Conservation (phyloP, 2,797 vertebrate species). For the Silurus aristotelis region DNA sequence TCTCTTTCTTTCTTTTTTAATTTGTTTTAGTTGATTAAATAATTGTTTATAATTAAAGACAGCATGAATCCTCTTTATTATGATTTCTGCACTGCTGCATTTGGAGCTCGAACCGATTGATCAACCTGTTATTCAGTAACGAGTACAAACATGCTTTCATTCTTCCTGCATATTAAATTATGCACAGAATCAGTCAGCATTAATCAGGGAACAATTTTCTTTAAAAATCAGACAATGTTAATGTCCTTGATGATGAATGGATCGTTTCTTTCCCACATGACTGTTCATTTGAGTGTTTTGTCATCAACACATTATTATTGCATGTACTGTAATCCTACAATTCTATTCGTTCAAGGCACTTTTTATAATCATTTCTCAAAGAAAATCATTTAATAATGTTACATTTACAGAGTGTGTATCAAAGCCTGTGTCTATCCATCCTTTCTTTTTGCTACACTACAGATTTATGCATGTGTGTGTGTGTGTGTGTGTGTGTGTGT, state of each 20-base stretch:
- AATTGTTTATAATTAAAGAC: slow-evolving; percentile 1
- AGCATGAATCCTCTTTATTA: background rate
- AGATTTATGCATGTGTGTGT: no score
- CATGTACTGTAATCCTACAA: background rate
- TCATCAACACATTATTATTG: background rate
- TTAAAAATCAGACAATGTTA: slow-evolving; percentile 17
- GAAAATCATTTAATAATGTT: background rate
- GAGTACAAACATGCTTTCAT: slow-evolving; percentile 12
- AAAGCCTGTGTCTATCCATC: background rate
- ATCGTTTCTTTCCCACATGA: background rate
- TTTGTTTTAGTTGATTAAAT: slow-evolving; percentile 15
- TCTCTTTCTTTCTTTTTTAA: slow-evolving; percentile 6
- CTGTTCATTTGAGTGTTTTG: background rate
- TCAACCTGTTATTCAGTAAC: slow-evolving; percentile 26
- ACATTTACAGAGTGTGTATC: background rate
- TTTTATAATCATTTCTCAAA: no score
- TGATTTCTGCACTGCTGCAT: slow-evolving; percentile 20
- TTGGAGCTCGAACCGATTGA: slow-evolving; percentile 29
- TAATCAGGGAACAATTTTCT: slow-evolving; percentile 10
- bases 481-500: no score
- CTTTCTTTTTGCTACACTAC: no score
- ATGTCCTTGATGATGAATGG: background rate
- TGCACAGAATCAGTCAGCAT: background rate
- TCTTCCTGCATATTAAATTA: slow-evolving; percentile 32
- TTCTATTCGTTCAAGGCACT: no score